Conservation (phyloP, 2,888 invertebrate genomes). For the Zonitis immaculata region DNA sequence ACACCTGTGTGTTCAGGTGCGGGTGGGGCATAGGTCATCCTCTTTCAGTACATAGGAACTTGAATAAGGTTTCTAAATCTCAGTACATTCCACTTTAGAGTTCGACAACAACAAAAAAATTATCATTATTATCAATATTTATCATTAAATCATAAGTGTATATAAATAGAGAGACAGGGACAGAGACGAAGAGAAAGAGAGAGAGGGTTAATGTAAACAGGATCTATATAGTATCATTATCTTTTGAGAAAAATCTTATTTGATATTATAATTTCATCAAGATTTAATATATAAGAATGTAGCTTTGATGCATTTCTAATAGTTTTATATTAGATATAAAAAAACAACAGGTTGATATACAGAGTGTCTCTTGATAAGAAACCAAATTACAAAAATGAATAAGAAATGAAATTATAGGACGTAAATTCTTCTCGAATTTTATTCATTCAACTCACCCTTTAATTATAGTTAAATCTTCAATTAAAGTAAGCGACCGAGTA, state of each 20-base stretch:
- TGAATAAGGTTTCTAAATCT: conserved; percentile 17
- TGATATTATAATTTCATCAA: not conserved
- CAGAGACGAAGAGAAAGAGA: too few species aligned
- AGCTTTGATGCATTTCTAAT: not conserved
- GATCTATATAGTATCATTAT: not conserved
- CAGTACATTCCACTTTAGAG: conserved; percentile 16
- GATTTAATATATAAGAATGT: not conserved
- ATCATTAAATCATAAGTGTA: not conserved
- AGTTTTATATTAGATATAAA: not conserved
- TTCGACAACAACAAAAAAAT: not conserved
- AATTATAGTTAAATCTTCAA: too few species aligned
- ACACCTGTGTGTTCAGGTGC: conserved; percentile 41
- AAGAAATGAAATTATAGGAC: too few species aligned
- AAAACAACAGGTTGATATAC: not conserved
- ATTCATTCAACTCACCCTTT: too few species aligned
- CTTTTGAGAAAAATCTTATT: not conserved
- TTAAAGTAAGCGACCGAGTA: too few species aligned
- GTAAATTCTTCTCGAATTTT: too few species aligned
- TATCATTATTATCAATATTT: not conserved
- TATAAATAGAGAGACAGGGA: too few species aligned
- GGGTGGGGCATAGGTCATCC: conserved; percentile 38
- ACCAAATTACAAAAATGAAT: too few species aligned
- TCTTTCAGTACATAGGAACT: conserved; percentile 24
- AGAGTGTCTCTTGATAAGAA: too few species aligned
- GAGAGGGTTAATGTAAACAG: not conserved